phyloP scores from a whole-genome alignment of 2,797 vertebrate genomes.

The Gila robusta region DNA sequence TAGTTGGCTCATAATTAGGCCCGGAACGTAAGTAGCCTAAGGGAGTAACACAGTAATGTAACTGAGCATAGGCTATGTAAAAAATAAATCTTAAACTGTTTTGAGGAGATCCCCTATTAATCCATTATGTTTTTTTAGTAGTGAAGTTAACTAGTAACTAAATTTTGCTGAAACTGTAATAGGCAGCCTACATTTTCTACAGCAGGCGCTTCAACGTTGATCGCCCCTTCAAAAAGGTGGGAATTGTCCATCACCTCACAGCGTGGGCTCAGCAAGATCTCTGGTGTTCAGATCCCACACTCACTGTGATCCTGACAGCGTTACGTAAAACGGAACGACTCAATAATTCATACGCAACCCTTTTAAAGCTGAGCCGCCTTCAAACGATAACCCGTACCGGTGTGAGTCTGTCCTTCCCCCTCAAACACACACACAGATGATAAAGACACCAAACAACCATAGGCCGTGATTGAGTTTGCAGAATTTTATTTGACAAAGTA shows the following conservation, averaged over 20 bases:
- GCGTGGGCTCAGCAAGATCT: slow-evolving; percentile 30
- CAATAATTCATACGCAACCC: slow-evolving; percentile 72
- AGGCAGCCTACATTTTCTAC: neutral
- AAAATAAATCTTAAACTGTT: neutral
- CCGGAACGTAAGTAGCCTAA: neutral
- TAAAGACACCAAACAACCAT: slow-evolving; percentile 37
- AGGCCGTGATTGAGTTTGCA: slow-evolving; percentile 39
- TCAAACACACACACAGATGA: slow-evolving; percentile 56
- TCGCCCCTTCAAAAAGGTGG: neutral
- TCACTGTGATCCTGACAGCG: slow-evolving; percentile 20
- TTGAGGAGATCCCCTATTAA: neutral
- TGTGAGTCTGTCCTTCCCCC: slow-evolving; percentile 61
- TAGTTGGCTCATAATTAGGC: neutral
- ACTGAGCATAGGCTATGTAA: too few relatives aligned
- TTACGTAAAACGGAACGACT: slow-evolving; percentile 70
- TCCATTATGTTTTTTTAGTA: neutral
- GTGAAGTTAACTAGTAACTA: neutral
- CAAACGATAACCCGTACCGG: slow-evolving; percentile 30
- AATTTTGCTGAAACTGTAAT: neutral
- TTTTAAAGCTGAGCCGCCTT: slow-evolving; percentile 51
- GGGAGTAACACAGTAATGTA: too few relatives aligned
- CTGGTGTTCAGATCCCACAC: slow-evolving; percentile 26
- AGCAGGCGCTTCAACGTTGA: neutral
- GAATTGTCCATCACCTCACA: slow-evolving; percentile 1
- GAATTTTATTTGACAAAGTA: slow-evolving; percentile 79